These are phyloP conservation scores for Camponotus pennsylvanicus DNA, from an alignment of 1,140 invertebrate species.

Conservation along the genomic window DNA sequence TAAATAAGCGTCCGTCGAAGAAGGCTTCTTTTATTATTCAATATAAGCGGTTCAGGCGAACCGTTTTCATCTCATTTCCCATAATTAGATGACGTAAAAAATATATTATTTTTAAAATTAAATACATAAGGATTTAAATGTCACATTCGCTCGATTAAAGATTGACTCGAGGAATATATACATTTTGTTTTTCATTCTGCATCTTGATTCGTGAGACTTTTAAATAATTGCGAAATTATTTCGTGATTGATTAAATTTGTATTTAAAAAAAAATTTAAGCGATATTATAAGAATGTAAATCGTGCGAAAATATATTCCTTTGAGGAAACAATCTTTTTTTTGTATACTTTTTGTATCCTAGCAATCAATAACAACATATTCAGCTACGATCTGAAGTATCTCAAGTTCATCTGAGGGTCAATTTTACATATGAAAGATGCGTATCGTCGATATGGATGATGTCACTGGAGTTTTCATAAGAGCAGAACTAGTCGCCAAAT, in stretches of 20 bases:
- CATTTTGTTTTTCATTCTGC: not conserved
- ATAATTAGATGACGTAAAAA: too few species aligned
- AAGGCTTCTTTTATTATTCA: conserved; percentile 1
- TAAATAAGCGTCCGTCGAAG: conserved; percentile 1
- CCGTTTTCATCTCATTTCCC: not conserved
- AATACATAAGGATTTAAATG: too few species aligned
- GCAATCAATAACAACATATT: not conserved
- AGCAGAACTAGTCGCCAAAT: not conserved
- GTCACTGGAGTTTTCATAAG: not conserved
- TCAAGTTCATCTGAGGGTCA: not conserved
- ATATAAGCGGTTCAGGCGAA: not conserved
- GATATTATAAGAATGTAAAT: not conserved
- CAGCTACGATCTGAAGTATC: not conserved
- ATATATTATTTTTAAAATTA: too few species aligned
- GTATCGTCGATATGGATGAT: not conserved
- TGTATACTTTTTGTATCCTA: not conserved
- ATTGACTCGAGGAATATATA: too few species aligned
- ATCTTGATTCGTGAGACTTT: not conserved
- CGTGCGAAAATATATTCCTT: not conserved
- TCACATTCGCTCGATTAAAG: too few species aligned
- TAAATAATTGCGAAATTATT: not conserved
- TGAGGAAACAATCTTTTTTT: not conserved
- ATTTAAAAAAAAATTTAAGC: too few species aligned
- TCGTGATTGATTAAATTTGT: not conserved
- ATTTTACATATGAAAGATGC: not conserved